Percentiles rank a stretch among this genome's conserved stretches.
phyloP scores from a whole-genome alignment of 1,140 invertebrate genomes.

The Hormaphis cornu region DNA sequence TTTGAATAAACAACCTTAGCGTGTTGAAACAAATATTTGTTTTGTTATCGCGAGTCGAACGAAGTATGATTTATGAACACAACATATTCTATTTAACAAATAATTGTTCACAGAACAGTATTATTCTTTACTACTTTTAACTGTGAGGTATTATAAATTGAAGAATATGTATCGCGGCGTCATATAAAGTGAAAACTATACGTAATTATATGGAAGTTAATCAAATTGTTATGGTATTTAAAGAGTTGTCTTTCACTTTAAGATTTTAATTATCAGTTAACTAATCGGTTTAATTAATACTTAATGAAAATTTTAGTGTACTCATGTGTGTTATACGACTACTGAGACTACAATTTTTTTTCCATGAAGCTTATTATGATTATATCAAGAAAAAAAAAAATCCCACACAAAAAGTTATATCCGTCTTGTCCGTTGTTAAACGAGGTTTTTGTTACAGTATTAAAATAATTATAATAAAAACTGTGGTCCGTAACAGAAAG shows the following conservation, averaged over 20 bases:
- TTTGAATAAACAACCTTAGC: too few species aligned
- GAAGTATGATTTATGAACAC: too few species aligned
- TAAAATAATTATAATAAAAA: slow-evolving; percentile 2
- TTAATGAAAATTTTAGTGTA: background rate
- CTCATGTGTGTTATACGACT: too few species aligned
- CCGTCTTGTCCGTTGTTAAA: slow-evolving; percentile 1
- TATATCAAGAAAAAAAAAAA: too few species aligned
- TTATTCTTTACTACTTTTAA: too few species aligned
- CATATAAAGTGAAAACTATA: background rate
- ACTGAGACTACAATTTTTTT: too few species aligned
- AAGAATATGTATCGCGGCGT: background rate
- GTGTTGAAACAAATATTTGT: too few species aligned
- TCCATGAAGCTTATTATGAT: too few species aligned
- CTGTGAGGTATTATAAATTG: too few species aligned
- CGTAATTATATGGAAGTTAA: background rate
- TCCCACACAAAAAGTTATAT: background rate
- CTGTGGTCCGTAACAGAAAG: slow-evolving; percentile 18
- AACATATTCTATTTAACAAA: too few species aligned
- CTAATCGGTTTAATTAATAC: background rate
- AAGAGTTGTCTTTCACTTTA: background rate
- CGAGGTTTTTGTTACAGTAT: slow-evolving; percentile 6
- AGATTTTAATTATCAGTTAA: background rate
- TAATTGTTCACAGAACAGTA: too few species aligned
- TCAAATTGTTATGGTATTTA: background rate
- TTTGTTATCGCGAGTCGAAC: too few species aligned